These are phyloP conservation scores for Psilopsiagon aurifrons DNA, from an alignment of 2,113 vertebrate species.

Conservation along the genomic window DNA sequence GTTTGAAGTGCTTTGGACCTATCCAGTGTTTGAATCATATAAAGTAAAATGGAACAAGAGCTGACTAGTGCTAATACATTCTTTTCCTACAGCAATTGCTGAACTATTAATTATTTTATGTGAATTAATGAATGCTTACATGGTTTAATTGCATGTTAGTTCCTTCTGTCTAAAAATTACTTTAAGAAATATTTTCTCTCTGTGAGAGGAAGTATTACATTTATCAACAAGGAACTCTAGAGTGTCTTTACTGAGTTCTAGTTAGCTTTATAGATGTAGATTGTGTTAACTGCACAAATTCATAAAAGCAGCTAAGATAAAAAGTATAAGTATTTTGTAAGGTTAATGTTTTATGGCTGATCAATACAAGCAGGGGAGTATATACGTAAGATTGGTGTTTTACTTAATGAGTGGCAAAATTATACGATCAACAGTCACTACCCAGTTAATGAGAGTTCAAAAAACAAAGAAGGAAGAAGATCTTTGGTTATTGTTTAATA, in stretches of 20 bases:
- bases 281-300: conserved; percentile 28
- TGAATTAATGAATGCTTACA: background rate
- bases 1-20: background rate
- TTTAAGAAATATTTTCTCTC: background rate
- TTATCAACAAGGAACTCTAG: background rate
- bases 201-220: background rate
- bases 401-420: background rate
- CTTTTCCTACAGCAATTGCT: background rate
- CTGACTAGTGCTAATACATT: background rate
- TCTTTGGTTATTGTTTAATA: background rate
- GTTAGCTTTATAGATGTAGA: background rate
- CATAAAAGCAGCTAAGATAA: conserved; percentile 19
- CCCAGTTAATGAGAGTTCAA: background rate
- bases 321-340: background rate
- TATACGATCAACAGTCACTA: background rate
- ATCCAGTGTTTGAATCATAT: background rate
- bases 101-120: background rate
- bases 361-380: background rate
- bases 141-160: background rate
- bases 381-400: background rate
- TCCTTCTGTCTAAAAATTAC: background rate
- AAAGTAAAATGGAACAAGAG: background rate
- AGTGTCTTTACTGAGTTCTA: background rate
- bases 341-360: conserved; percentile 20
- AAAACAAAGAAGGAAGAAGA: background rate